Percentiles rank a stretch among this genome's conserved stretches.
Evolutionary conservation across 1,140 invertebrate species (phyloP).

Genomic region (Parasteatoda tepidariorum): DNA sequence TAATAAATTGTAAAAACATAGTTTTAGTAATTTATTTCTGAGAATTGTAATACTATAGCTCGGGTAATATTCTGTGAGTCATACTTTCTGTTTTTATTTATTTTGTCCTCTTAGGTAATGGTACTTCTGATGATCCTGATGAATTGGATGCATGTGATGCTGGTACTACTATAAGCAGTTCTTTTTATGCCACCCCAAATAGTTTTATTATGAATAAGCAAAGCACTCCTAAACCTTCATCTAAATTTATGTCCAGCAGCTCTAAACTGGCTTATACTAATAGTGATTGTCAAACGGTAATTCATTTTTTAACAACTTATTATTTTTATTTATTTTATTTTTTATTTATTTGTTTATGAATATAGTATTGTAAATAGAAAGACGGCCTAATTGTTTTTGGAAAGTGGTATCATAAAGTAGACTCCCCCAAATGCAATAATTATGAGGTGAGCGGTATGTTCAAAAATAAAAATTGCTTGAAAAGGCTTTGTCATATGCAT

Average conservation of each 20-base stretch:
- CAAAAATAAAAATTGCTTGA: no score
- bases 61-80: neutral
- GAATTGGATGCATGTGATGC: constrained; percentile 18
- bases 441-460: no score
- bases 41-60: neutral
- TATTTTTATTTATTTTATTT: no score
- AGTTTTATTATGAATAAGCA: neutral
- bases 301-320: no score
- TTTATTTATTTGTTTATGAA: no score
- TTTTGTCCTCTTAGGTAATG: neutral
- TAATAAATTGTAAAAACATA: neutral
- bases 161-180: neutral
- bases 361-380: no score
- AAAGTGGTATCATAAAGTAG: no score
- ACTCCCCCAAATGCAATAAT: no score
- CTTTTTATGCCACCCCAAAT: neutral
- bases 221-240: constrained; percentile 40
- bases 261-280: neutral
- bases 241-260: constrained; percentile 2
- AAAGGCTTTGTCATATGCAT: no score
- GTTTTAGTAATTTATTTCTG: neutral
- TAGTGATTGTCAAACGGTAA: neutral
- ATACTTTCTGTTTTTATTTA: no score
- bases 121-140: constrained; percentile 16
- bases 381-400: no score